Conservation (phyloP, 1,140 invertebrate species). For the Drosophila melanogaster region DNA sequence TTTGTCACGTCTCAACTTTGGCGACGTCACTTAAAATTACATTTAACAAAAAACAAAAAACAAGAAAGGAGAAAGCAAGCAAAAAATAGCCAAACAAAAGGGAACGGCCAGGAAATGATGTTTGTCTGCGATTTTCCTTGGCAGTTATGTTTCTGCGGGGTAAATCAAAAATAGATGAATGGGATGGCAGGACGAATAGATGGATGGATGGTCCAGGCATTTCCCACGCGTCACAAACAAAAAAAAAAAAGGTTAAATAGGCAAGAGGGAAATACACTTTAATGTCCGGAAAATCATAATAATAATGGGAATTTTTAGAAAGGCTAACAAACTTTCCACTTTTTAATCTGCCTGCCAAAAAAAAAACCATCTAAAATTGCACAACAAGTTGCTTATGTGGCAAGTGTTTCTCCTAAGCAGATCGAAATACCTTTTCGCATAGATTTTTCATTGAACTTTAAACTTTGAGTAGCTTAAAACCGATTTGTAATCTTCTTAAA, state of each 20-base stretch:
- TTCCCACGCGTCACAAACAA: not conserved
- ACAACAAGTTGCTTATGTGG: not conserved
- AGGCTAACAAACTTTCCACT: not conserved
- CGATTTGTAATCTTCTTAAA: conserved; percentile 18
- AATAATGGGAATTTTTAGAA: not conserved
- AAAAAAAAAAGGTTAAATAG: not conserved
- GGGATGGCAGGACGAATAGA: not conserved
- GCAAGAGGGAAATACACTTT: not conserved
- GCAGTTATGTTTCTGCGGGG: not conserved
- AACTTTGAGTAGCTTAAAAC: not conserved
- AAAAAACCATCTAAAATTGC: not conserved
- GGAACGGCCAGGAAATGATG: conserved; percentile 53
- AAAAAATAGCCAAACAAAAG: conserved; percentile 31
- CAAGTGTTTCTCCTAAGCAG: conserved; percentile 1
- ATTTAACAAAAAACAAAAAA: conserved; percentile 43
- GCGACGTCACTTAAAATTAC: conserved; percentile 76
- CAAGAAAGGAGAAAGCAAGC: not conserved
- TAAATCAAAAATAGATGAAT: conserved; percentile 71
- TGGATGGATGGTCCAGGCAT: conserved; percentile 1
- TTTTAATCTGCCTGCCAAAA: not conserved
- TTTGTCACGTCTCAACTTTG: conserved; percentile 82
- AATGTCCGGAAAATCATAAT: not conserved
- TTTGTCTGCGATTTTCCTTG: conserved; percentile 61
- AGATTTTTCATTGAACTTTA: not conserved
- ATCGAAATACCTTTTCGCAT: not conserved